Conservation (phyloP, 2,113 vertebrate genomes). For the Forbesichthys agassizii region DNA sequence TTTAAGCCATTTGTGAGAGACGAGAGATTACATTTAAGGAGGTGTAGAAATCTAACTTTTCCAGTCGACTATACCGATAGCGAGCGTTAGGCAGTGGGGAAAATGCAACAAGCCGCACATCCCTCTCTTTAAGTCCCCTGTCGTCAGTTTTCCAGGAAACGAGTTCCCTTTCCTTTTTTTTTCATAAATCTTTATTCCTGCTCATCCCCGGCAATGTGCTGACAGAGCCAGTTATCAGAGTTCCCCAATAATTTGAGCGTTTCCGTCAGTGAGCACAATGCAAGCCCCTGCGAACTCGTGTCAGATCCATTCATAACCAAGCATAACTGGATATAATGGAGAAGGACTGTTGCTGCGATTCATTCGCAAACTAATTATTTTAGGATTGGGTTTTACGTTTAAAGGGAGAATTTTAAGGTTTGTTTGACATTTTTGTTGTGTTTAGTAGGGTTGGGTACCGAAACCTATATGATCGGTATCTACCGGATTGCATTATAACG, state of each 20-base stretch:
- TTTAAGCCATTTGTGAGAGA: slow-evolving; percentile 53
- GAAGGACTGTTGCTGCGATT: slow-evolving; percentile 39
- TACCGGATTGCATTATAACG: too few relatives aligned
- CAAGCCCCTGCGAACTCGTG: slow-evolving; percentile 53
- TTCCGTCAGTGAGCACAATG: slow-evolving; percentile 59
- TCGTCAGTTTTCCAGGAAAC: slow-evolving; percentile 46
- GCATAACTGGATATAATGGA: slow-evolving; percentile 49
- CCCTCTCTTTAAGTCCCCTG: slow-evolving; percentile 9
- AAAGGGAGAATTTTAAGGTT: slow-evolving; percentile 21
- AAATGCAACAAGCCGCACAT: slow-evolving; percentile 37
- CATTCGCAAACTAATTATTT: slow-evolving; percentile 22
- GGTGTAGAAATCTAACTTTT: slow-evolving; percentile 66
- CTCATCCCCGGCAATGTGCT: slow-evolving; percentile 55
- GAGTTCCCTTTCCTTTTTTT: slow-evolving; percentile 15
- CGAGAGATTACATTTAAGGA: slow-evolving; percentile 62
- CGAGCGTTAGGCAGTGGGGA: slow-evolving; percentile 32
- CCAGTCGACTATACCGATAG: slow-evolving; percentile 34
- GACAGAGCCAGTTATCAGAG: slow-evolving; percentile 65
- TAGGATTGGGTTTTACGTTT: slow-evolving; percentile 19
- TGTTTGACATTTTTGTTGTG: slow-evolving; percentile 6
- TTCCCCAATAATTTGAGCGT: slow-evolving; percentile 53
- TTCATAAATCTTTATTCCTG: slow-evolving; percentile 23
- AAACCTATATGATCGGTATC: too few relatives aligned
- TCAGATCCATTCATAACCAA: slow-evolving; percentile 67
- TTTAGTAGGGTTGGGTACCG: neutral